phyloP scores from a whole-genome alignment of 2,113 vertebrate genomes.

The Drymodes brunneopygia region DNA sequence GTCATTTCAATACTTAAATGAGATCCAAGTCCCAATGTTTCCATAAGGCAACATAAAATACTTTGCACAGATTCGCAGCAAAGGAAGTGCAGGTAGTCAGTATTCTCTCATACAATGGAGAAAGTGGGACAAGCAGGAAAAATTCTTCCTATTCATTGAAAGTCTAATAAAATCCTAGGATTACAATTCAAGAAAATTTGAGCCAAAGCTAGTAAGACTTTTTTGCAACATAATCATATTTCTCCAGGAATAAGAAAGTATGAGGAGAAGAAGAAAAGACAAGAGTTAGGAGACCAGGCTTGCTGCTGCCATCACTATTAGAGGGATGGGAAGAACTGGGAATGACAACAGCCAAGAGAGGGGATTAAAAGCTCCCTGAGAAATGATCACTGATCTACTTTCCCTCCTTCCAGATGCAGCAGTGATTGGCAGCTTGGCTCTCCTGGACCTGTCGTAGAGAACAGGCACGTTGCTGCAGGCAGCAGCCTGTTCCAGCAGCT shows the following conservation, averaged over 20 bases:
- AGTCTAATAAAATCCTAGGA: neutral
- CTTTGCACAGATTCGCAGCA: neutral
- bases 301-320: neutral
- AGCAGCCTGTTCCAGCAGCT: neutral
- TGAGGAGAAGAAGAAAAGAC: neutral
- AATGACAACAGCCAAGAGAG: neutral
- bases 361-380: neutral
- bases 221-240: neutral
- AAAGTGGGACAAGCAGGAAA: neutral
- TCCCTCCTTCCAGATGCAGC: neutral
- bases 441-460: neutral
- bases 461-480: neutral
- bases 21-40: neutral
- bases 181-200: neutral
- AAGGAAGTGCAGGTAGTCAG: neutral
- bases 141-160: neutral
- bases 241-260: neutral
- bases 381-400: neutral
- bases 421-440: neutral
- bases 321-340: neutral
- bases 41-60: neutral
- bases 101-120: neutral
- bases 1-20: neutral
- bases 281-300: neutral
- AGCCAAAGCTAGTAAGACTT: neutral